phyloP scores from a whole-genome alignment of 2,888 invertebrate genomes.

The Vannuccia rotundouncinata region DNA sequence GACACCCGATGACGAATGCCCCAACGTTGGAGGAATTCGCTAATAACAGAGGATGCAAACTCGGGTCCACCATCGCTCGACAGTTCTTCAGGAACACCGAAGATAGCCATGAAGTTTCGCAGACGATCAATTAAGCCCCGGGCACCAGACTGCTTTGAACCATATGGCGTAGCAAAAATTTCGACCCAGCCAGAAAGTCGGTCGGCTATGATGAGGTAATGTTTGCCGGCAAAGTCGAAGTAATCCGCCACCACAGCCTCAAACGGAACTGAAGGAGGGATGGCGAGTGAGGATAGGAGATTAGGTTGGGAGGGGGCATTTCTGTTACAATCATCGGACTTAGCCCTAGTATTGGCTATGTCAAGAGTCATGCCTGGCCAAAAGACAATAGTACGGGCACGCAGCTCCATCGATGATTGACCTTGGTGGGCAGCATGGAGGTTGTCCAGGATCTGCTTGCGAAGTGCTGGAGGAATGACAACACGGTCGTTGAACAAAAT shows the following conservation, averaged over 20 bases:
- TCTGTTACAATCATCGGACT: conserved; percentile 5
- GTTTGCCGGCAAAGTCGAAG: neutral
- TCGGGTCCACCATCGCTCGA: conserved; percentile 42
- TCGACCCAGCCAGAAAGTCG: conserved; percentile 5
- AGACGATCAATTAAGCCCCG: conserved; percentile 40
- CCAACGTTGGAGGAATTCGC: conserved; percentile 41
- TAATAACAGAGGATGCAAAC: conserved; percentile 41
- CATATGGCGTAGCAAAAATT: conserved; percentile 36
- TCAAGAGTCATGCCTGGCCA: conserved; percentile 44
- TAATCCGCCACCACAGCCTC: no score
- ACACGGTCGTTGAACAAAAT: conserved; percentile 18
- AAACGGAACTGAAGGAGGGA: conserved; percentile 1
- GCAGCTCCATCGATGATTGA: neutral
- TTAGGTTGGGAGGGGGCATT: neutral
- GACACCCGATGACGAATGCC: conserved; percentile 41
- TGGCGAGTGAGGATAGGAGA: neutral
- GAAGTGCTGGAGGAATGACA: neutral
- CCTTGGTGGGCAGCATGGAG: conserved; percentile 23
- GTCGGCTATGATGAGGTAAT: conserved; percentile 41
- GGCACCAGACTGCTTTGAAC: conserved; percentile 40
- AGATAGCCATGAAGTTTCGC: conserved; percentile 41
- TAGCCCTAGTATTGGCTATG: conserved; percentile 27
- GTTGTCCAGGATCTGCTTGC: neutral
- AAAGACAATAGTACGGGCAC: conserved; percentile 43
- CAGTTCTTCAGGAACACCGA: conserved; percentile 42